Base-by-base conservation (phyloP, 1,140 invertebrate genomes). In the Trichonephila inaurata region DNA sequence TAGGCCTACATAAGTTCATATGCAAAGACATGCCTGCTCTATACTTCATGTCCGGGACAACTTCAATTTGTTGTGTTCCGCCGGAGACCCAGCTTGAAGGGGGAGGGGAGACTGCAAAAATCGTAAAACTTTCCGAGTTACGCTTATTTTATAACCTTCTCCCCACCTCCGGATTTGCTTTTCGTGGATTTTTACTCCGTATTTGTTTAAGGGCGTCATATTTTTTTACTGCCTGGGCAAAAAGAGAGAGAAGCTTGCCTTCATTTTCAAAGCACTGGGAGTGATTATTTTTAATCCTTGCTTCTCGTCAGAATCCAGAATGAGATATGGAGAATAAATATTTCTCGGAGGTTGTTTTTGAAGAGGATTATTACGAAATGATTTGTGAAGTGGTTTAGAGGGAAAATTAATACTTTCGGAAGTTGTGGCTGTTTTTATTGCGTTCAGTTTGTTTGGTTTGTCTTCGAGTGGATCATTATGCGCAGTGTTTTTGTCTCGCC, bases 51-150 rank as follows among this genome's bases (percentile, higher is more conserved):
- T 19, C 3, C 21, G 10, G 40, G 87, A 89, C 64, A 89, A 64
- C 64, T 89, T 89, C 87, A 89, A 89, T 89, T 89, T 89, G 87
- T 87, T 87, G 85, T 44, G 62, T 77, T 33, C 24, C 60, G 21
- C 60, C 21, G 24, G 60, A 61, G 60, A 44, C 19, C 12, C n/a
- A 60, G 24, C 58, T 21, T 51, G n/a, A 40, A 21, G 51, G 51
- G 51, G 51, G 51, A 12, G 60, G 10, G 85, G 85, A 33, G 33
- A n/a, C 33, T 28, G 33, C 82, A 51, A 10, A 44, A 89, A 51
- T 28, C 87, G 87, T 89, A 72, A 72, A 89, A 89, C 62, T 89
- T 89, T 58, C 64, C 19, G 61, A 87, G 58, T 87, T 64, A 40
- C 85, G 85, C 66, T 87, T 64, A 64, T 87, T 87, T 87, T 87